phyloP scores from a whole-genome alignment of 2,888 invertebrate species.

The Phymatocera aterrima region DNA sequence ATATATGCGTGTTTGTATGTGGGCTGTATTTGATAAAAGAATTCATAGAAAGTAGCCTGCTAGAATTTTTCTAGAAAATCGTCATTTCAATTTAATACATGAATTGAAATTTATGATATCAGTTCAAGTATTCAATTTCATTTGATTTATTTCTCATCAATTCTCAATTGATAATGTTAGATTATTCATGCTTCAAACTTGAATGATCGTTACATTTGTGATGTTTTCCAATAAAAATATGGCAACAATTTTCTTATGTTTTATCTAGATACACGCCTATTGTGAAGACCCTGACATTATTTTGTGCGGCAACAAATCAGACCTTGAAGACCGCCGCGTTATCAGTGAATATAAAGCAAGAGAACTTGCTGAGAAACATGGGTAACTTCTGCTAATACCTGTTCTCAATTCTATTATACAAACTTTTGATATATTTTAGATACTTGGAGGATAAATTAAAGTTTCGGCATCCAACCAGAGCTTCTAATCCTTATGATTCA shows the following conservation, averaged over 20 bases:
- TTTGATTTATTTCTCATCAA: constrained; percentile 8
- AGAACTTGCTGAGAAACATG: constrained; percentile 92
- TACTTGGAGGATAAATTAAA: too few species aligned
- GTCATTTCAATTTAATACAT: too few species aligned
- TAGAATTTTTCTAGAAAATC: not conserved
- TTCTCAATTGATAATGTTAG: not conserved
- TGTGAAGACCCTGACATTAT: constrained; percentile 95
- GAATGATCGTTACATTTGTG: not conserved
- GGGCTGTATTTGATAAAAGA: constrained; percentile 16
- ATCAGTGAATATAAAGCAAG: constrained; percentile 87
- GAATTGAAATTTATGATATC: too few species aligned
- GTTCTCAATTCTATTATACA: constrained; percentile 3
- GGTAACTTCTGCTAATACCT: constrained; percentile 71
- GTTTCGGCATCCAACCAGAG: too few species aligned
- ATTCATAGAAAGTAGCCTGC: not conserved
- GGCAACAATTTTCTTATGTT: not conserved
- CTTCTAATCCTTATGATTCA: too few species aligned
- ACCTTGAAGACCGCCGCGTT: constrained; percentile 89
- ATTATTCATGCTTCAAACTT: not conserved
- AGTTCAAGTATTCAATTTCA: not conserved
- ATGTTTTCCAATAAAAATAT: not conserved
- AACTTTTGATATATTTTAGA: too few species aligned
- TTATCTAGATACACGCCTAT: constrained; percentile 86
- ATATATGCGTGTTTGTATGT: not conserved
- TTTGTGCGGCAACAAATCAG: constrained; percentile 96